These are phyloP conservation scores for Holacanthus passer DNA, from an alignment of 2,113 vertebrate genomes.

Conservation along the genomic window DNA sequence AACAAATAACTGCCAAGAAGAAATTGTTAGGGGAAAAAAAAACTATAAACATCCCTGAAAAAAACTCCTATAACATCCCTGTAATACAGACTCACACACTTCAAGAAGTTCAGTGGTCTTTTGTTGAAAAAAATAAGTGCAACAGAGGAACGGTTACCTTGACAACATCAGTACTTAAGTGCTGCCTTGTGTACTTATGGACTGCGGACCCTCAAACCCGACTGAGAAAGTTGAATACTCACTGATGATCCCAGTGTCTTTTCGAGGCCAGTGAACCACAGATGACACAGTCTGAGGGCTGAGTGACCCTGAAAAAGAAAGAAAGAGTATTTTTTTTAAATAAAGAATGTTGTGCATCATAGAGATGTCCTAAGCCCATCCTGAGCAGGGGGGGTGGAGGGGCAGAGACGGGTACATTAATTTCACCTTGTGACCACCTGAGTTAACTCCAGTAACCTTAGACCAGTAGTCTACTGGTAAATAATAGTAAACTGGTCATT, in stretches of 20 bases:
- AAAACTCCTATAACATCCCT: neutral
- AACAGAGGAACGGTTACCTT: slow-evolving; percentile 5
- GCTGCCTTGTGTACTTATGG: neutral
- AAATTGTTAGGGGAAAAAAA: too few species aligned
- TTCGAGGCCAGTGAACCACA: slow-evolving; percentile 9
- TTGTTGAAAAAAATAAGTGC: neutral
- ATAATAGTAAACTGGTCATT: neutral
- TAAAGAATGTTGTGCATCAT: neutral
- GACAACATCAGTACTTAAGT: slow-evolving; percentile 2
- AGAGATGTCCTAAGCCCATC: neutral
- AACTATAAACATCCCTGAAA: too few species aligned
- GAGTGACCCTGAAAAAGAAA: slow-evolving; percentile 48
- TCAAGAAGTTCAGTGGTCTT: neutral
- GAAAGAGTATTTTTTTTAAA: neutral
- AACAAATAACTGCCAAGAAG: neutral
- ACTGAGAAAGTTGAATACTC: slow-evolving; percentile 45
- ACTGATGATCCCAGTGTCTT: slow-evolving; percentile 28
- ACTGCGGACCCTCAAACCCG: neutral
- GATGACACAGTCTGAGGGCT: slow-evolving; percentile 19
- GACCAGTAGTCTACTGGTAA: too few species aligned
- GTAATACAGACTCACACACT: neutral
- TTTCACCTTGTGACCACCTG: too few species aligned
- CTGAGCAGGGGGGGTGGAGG: too few species aligned
- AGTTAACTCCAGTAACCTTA: too few species aligned
- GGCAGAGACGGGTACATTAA: neutral